Base-by-base conservation (phyloP, 2,113 vertebrate genomes). In the Taurulus bubalis region DNA sequence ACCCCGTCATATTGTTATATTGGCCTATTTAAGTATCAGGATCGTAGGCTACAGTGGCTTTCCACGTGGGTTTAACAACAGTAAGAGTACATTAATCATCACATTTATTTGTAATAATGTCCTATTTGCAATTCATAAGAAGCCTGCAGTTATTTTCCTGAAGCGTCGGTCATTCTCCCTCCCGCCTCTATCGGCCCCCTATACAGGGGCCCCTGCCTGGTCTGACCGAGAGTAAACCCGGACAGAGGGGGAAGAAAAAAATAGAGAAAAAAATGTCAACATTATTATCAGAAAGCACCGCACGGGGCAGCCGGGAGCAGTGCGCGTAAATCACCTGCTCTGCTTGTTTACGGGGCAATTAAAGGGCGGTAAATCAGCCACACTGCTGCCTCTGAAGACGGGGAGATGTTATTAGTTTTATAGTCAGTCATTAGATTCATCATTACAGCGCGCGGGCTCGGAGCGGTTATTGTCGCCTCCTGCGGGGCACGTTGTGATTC, bases 211-310 rank as follows among this genome's bases (percentile, higher is more conserved):
- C 71, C 82, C 71, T 83, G 64, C 53, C 6, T 65, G 20, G 42
- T 66, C 77, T 8, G 94, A 94, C 94, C 92, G 89, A 87, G 71
- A 95, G 91, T 94, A 93, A 89, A 94, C 92, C 90, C 90, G 3
- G 53, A 40, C 82, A 74, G 20, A 6, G 30, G 6, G 16, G 5
- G 38, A 3, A 26, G 12, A 20, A 14, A 16, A 20, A n/a, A n/a
- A n/a, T n/a, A n/a, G n/a, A n/a, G n/a, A 73, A 78, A 49, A 71
- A 77, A 76, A 81, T 91, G 93, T 94, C 91, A 92, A 90, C 90
- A 92, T 85, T 83, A 72, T 85, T 67, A 82, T 86, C 67, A 79
- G 58, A 69, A 63, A 78, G 55, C 62, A 77, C 80, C 82, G 65
- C 89, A 59, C 65, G 89, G 81, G 85, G 87, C 89, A 90, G 82